Base-by-base conservation (phyloP, 1,140 invertebrate genomes). In the Choristoneura fumiferana region DNA sequence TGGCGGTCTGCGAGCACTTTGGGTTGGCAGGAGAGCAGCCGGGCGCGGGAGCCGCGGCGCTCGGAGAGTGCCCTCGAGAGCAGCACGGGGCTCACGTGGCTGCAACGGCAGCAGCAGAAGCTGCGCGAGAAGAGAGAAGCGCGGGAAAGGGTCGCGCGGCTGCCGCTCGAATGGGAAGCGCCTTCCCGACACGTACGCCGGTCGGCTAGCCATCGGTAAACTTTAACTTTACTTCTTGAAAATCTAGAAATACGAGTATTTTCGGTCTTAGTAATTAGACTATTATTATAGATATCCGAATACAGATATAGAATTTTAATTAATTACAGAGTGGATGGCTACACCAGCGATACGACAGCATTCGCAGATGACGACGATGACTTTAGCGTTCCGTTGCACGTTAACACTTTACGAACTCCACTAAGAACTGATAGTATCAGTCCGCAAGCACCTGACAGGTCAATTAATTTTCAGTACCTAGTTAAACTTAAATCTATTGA, bases 61-160 rank as follows among this genome's bases (percentile, higher is more conserved):
- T 84, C 82, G 1, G 83, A 87, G 49, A 78, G 77, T 12, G 75
- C 71, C n/a, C 57, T 64, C 5, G 80, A 84, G 33, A 63, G 69
- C 6, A 83, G 69, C 55, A 90, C 90, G 2, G 92, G 91, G 12
- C 76, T 94, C 52, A 94, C 94, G 13, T 95, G 94, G 94, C 84
- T 95, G 54, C 94, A 95, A 76, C 91, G 94, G 62, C 95, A 96
- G 73, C 95, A 96, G 73, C 91, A 94, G 72, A 95, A 95, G 72
- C 88, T 96, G 1, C 90, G 92, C 73, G 92, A 94, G 81, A 84
- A 93, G 78, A 86, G 92, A 87, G 92, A 94, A 80, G 83, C 92
- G 35, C 92, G 93, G 59, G 88, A 92, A 56, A 90, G 92, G 64
- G 91, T 93, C 40, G 94, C 94, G 85, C 90, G 94, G 65, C 91